A percentile compares a stretch with the other conserved stretches of the same genome.
Evolutionary conservation across 2,113 vertebrate species (phyloP).

Genomic region (Megaptera novaeangliae): DNA sequence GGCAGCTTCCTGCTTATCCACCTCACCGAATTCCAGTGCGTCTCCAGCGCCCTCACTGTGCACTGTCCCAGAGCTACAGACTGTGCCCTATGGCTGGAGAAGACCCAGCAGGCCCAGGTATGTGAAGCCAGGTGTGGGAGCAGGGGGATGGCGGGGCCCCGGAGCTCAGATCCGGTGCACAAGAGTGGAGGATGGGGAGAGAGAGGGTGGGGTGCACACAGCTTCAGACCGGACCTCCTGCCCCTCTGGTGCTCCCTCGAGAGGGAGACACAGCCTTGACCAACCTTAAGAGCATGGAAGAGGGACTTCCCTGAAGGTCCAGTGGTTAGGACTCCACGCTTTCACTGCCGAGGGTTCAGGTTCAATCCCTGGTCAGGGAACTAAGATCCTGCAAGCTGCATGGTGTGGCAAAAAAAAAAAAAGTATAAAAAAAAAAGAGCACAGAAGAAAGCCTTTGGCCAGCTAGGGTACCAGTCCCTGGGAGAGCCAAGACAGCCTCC

Average conservation of each 20-base stretch:
- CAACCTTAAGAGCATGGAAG: background rate
- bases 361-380: background rate
- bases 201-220: background rate
- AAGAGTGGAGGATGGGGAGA: background rate
- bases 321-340: background rate
- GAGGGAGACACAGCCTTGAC: background rate
- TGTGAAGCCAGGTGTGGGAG: background rate
- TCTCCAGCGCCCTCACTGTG: constrained; percentile 43
- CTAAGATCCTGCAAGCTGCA: background rate
- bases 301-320: background rate
- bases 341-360: background rate
- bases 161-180: background rate
- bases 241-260: background rate
- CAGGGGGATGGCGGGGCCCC: too few relatives aligned
- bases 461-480: background rate
- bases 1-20: constrained; percentile 68
- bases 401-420: background rate
- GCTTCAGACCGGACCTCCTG: background rate
- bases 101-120: constrained; percentile 68
- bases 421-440: background rate
- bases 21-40: constrained; percentile 70
- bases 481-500: background rate
- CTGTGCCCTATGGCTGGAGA: constrained; percentile 56
- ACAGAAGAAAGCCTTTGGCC: background rate
- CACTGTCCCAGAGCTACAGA: constrained; percentile 42